Evolutionary conservation across 1,140 invertebrate genomes (phyloP).

Genomic region (Conopomorpha cramerella): DNA sequence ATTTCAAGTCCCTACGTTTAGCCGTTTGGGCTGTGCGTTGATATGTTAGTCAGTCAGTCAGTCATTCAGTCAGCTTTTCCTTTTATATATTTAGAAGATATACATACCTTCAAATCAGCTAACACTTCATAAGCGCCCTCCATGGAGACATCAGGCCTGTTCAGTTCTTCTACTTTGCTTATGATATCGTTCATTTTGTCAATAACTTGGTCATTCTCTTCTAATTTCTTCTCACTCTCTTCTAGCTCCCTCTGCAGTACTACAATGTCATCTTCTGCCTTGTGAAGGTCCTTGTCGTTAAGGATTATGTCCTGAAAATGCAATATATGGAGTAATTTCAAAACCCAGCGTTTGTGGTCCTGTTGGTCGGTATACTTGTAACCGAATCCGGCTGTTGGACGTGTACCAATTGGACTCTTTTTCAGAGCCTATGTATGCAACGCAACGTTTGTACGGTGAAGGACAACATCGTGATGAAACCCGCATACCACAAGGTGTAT

Average conservation of each 20-base stretch:
- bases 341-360: no score
- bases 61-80: conserved; percentile 69
- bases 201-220: conserved; percentile 77
- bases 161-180: conserved; percentile 70
- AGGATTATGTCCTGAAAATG: conserved; percentile 89
- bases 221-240: conserved; percentile 70
- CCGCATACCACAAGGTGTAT: no score
- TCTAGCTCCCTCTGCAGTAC: conserved; percentile 80
- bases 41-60: no score
- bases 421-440: no score
- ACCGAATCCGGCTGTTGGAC: no score
- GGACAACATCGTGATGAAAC: no score
- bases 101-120: conserved; percentile 71
- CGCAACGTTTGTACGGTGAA: no score
- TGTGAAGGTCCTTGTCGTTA: conserved; percentile 79
- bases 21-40: no score
- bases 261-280: conserved; percentile 77
- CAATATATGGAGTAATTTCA: no score
- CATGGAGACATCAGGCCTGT: conserved; percentile 68
- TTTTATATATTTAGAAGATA: conserved; percentile 74
- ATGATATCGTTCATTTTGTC: conserved; percentile 75
- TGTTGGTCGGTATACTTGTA: no score
- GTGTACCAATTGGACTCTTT: no score
- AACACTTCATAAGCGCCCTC: conserved; percentile 77
- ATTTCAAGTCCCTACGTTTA: no score